A percentile compares a stretch with the other conserved stretches of the same genome.
Conservation (phyloP, 37 sponge, comb jelly and placozoan species). For the Agelas oroides region DNA sequence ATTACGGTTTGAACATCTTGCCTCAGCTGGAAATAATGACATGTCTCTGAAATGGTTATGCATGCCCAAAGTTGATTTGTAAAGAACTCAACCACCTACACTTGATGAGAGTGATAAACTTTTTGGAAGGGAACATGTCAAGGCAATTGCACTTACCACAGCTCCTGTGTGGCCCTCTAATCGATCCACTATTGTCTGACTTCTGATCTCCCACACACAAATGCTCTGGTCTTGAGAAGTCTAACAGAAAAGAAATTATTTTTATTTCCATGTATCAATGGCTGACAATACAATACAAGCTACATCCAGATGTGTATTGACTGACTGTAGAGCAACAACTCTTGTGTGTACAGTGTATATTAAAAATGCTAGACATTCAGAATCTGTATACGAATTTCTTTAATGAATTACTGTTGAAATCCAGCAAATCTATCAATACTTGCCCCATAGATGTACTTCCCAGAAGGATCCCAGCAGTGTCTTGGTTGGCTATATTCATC, state of each 20-base stretch:
- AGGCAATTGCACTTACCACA: conserved; percentile 50
- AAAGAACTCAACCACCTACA: too few species aligned
- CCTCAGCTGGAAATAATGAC: too few species aligned
- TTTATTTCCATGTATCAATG: neutral
- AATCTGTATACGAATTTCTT: too few species aligned
- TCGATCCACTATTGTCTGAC: conserved; percentile 64
- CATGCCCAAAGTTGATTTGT: too few species aligned
- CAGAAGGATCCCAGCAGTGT: conserved; percentile 91
- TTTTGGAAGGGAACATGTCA: too few species aligned
- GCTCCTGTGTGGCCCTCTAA: conserved; percentile 75
- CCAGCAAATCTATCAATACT: conserved; percentile 36
- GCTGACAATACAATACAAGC: too few species aligned
- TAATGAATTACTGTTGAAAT: too few species aligned
- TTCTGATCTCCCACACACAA: conserved; percentile 87
- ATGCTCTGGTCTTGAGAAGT: conserved; percentile 84
- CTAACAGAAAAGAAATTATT: conserved; percentile 27
- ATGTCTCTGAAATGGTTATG: too few species aligned
- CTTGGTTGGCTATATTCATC: conserved; percentile 88
- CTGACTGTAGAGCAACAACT: neutral
- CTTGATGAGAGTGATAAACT: too few species aligned
- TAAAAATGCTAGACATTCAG: too few species aligned
- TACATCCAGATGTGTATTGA: neutral
- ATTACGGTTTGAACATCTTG: too few species aligned
- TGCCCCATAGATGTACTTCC: conserved; percentile 88
- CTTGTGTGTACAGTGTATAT: neutral